Evolutionary conservation across 2,888 invertebrate species (phyloP).

Genomic region (Galeruca laticollis): DNA sequence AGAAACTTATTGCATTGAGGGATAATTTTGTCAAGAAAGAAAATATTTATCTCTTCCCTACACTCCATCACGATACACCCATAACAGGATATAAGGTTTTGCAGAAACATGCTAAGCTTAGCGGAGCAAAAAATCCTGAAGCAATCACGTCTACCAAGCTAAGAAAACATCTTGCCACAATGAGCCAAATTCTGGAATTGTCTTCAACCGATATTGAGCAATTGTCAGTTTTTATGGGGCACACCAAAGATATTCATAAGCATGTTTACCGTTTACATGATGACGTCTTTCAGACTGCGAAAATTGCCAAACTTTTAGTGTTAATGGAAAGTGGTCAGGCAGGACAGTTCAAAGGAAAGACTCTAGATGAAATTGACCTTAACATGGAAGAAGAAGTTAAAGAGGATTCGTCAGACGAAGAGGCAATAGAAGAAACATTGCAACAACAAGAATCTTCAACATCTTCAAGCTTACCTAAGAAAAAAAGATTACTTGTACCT

Average conservation of each 20-base stretch:
- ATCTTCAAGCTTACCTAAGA: no score
- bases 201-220: no score
- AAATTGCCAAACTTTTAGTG: constrained; percentile 45
- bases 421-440: no score
- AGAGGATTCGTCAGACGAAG: constrained; percentile 14
- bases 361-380: constrained; percentile 45
- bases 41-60: constrained; percentile 36
- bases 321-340: constrained; percentile 47
- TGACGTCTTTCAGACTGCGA: constrained; percentile 43
- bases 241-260: constrained; percentile 27
- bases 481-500: no score
- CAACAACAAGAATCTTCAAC: no score
- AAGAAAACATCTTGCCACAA: no score
- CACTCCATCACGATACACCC: constrained; percentile 14
- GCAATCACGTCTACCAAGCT: no score
- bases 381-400: constrained; percentile 37
- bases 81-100: no score
- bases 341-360: constrained; percentile 45
- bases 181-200: no score
- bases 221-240: no score
- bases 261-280: constrained; percentile 30
- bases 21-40: constrained; percentile 36
- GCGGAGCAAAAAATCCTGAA: no score
- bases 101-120: no score
- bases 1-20: constrained; percentile 38